Evolutionary conservation across 2,113 vertebrate species (phyloP).

Genomic region (Geococcyx californianus): DNA sequence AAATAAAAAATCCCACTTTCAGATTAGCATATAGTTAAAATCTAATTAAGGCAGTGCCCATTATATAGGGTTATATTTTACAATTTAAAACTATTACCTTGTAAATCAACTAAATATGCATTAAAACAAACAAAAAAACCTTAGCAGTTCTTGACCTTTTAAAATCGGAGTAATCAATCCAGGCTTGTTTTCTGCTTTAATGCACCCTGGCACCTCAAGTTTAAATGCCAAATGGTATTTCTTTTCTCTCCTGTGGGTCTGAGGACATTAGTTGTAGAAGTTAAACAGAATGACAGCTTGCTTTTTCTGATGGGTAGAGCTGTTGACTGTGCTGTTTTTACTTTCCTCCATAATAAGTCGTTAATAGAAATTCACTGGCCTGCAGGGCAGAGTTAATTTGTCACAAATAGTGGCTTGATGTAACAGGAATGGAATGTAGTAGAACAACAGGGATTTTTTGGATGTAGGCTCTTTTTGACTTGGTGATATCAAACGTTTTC

Average conservation of each 20-base stretch:
- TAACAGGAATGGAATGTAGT: conserved; percentile 74
- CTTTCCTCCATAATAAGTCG: conserved; percentile 74
- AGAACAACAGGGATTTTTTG: conserved; percentile 57
- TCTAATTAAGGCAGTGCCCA: conserved; percentile 34
- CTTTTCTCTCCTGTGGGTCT: conserved; percentile 53
- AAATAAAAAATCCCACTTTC: not conserved
- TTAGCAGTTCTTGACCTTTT: conserved; percentile 73
- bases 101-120: conserved; percentile 56
- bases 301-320: conserved; percentile 71
- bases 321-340: conserved; percentile 70
- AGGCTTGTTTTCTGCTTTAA: conserved; percentile 61
- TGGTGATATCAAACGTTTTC: conserved; percentile 50
- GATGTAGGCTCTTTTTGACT: not conserved
- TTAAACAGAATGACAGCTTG: conserved; percentile 77
- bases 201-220: conserved; percentile 61
- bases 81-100: conserved; percentile 56
- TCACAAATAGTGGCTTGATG: conserved; percentile 72
- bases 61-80: conserved; percentile 54
- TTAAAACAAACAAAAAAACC: conserved; percentile 53
- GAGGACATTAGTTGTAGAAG: conserved; percentile 70
- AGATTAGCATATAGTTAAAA: conserved; percentile 50
- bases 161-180: conserved; percentile 68
- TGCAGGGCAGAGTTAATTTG: conserved; percentile 78
- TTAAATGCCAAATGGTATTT: conserved; percentile 73
- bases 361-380: conserved; percentile 80